Percentiles rank a stretch among this genome's conserved stretches.
Evolutionary conservation across 2,888 invertebrate species (phyloP).

Genomic region (Hololepta plana): DNA sequence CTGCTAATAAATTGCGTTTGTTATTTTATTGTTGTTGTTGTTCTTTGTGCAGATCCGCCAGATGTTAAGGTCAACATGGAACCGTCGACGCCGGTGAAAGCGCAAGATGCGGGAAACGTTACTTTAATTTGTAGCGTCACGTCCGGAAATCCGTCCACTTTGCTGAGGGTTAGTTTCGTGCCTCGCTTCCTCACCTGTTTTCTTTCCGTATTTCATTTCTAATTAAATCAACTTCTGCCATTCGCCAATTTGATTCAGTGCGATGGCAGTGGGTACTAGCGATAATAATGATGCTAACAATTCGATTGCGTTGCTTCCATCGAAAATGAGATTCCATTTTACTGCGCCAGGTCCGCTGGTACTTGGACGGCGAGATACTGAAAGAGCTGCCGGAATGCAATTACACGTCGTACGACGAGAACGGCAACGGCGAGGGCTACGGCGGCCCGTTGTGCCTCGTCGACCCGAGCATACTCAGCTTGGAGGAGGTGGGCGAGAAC

Average conservation of each 20-base stretch:
- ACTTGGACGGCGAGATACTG: slow-evolving; percentile 61
- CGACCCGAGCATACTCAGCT: slow-evolving; percentile 67
- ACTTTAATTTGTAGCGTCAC: slow-evolving; percentile 65
- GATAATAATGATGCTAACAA: no score
- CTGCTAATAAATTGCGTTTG: no score
- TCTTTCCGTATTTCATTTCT: no score
- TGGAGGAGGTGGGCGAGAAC: slow-evolving; percentile 70
- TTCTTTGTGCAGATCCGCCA: slow-evolving; percentile 47
- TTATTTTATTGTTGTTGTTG: no score
- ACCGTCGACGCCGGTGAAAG: slow-evolving; percentile 57
- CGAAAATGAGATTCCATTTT: no score
- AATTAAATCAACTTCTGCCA: no score
- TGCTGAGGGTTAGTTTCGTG: slow-evolving; percentile 39
- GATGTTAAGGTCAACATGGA: slow-evolving; percentile 60
- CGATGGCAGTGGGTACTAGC: no score
- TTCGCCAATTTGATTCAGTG: no score
- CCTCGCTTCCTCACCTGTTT: no score
- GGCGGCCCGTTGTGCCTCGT: slow-evolving; percentile 60
- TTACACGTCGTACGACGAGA: slow-evolving; percentile 25
- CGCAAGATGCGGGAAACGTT: slow-evolving; percentile 61
- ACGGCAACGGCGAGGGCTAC: slow-evolving; percentile 23
- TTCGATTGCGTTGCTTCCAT: no score
- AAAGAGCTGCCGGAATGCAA: slow-evolving; percentile 75
- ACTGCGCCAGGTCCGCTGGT: slow-evolving; percentile 45
- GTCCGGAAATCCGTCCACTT: slow-evolving; percentile 56